Percentiles rank a stretch among this genome's conserved stretches.
Conservation (phyloP, 2,888 invertebrate species). For the Dendrolimus pini region DNA sequence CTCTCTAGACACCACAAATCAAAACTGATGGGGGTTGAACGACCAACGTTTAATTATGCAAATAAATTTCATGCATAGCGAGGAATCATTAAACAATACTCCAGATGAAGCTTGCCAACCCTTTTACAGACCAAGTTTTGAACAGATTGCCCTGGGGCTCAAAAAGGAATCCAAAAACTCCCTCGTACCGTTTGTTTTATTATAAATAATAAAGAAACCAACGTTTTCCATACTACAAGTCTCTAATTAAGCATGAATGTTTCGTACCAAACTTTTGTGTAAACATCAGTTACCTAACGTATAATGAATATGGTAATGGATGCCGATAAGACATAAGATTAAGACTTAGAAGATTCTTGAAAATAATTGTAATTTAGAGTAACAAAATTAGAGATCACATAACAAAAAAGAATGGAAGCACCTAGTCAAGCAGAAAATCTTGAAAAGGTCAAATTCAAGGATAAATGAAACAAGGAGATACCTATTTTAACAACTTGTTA, state of each 20-base stretch:
- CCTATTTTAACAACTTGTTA: too few relatives aligned
- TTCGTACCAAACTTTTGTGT: constrained; percentile 20
- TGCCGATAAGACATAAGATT: too few relatives aligned
- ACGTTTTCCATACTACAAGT: too few relatives aligned
- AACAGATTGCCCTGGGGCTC: neutral
- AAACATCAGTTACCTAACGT: constrained; percentile 26
- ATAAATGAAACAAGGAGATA: too few relatives aligned
- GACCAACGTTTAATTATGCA: constrained; percentile 69
- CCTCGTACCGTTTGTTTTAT: too few relatives aligned
- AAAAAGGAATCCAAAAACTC: neutral
- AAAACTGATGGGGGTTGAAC: constrained; percentile 50
- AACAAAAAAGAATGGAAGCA: too few relatives aligned
- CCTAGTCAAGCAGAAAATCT: too few relatives aligned
- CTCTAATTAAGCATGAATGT: neutral
- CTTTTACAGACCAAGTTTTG: constrained; percentile 22
- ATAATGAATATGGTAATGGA: constrained; percentile 5
- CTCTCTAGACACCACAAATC: constrained; percentile 67
- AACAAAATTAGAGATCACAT: too few relatives aligned
- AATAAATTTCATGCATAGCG: constrained; percentile 70
- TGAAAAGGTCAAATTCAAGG: too few relatives aligned
- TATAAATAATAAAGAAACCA: too few relatives aligned
- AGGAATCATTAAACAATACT: constrained; percentile 65
- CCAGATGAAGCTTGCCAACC: constrained; percentile 51
- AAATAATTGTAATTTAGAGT: too few relatives aligned
- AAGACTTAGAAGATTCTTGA: too few relatives aligned